Evolutionary conservation across 2,113 vertebrate genomes (phyloP).

Genomic region (Vanacampus margaritifer): DNA sequence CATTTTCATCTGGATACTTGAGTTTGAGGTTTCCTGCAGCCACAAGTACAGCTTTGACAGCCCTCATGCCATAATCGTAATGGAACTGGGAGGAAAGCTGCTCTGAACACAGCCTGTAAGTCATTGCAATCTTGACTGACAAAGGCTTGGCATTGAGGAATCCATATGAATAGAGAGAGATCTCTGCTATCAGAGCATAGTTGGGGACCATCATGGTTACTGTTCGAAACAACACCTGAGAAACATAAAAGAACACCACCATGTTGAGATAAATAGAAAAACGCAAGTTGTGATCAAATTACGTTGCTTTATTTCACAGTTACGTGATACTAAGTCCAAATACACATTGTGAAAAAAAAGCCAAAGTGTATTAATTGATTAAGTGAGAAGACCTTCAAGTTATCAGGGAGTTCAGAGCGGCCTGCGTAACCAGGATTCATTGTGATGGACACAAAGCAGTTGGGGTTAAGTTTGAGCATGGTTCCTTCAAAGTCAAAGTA

Average conservation of each 20-base stretch:
- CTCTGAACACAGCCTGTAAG: slow-evolving; percentile 94
- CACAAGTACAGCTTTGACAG: slow-evolving; percentile 94
- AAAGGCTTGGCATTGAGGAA: slow-evolving; percentile 94
- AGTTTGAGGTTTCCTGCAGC: slow-evolving; percentile 95
- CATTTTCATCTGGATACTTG: slow-evolving; percentile 89
- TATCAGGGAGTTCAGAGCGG: slow-evolving; percentile 95
- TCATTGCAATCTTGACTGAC: slow-evolving; percentile 98
- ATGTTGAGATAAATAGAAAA: background rate
- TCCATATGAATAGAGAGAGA: slow-evolving; percentile 93
- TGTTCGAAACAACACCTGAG: slow-evolving; percentile 92
- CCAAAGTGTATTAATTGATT: background rate
- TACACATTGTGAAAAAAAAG: slow-evolving; percentile 1
- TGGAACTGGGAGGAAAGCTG: slow-evolving; percentile 97
- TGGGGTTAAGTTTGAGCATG: slow-evolving; percentile 90
- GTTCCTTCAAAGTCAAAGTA: slow-evolving; percentile 94
- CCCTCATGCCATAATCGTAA: slow-evolving; percentile 97
- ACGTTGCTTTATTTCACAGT: background rate
- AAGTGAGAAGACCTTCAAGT: slow-evolving; percentile 83
- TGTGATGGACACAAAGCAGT: slow-evolving; percentile 97
- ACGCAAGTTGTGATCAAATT: background rate
- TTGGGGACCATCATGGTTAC: slow-evolving; percentile 99
- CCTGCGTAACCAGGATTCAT: slow-evolving; percentile 99
- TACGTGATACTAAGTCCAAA: background rate
- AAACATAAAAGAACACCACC: background rate
- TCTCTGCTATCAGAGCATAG: slow-evolving; percentile 95